phyloP scores from a whole-genome alignment of 2,113 vertebrate species.

The Cyprinus carpio region DNA sequence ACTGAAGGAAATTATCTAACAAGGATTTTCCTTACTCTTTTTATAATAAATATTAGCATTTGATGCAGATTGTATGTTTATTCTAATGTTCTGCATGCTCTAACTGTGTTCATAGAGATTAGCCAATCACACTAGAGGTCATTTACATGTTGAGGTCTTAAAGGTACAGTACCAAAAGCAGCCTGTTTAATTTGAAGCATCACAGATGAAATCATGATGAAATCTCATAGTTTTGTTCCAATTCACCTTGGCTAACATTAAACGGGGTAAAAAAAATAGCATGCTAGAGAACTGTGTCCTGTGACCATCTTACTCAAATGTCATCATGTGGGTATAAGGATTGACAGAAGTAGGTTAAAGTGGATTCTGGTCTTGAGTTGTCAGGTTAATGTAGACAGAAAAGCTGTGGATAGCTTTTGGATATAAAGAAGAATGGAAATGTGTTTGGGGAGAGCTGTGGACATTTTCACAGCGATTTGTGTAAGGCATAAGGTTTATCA shows the following conservation, averaged over 20 bases:
- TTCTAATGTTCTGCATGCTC: neutral
- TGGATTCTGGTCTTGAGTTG: neutral
- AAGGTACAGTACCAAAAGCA: neutral
- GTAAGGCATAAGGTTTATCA: neutral
- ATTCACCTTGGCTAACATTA: neutral
- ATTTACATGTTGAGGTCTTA: neutral
- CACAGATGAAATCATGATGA: neutral
- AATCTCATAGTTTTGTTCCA: neutral
- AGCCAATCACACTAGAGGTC: neutral
- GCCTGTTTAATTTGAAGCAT: neutral
- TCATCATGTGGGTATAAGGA: neutral
- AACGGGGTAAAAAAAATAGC: neutral
- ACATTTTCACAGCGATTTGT: neutral
- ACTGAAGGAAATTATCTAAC: neutral
- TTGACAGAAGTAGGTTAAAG: neutral
- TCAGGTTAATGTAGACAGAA: neutral
- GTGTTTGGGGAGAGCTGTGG: neutral
- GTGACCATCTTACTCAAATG: no score
- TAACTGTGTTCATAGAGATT: neutral
- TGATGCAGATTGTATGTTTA: neutral
- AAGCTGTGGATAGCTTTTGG: neutral
- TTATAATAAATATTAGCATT: neutral
- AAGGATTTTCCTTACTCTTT: neutral
- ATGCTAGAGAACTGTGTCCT: neutral
- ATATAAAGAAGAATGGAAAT: slow-evolving; percentile 1